Percentiles rank a stretch among this genome's conserved stretches.
phyloP scores from a whole-genome alignment of 2,888 invertebrate species.

The Iphiclides podalirius region DNA sequence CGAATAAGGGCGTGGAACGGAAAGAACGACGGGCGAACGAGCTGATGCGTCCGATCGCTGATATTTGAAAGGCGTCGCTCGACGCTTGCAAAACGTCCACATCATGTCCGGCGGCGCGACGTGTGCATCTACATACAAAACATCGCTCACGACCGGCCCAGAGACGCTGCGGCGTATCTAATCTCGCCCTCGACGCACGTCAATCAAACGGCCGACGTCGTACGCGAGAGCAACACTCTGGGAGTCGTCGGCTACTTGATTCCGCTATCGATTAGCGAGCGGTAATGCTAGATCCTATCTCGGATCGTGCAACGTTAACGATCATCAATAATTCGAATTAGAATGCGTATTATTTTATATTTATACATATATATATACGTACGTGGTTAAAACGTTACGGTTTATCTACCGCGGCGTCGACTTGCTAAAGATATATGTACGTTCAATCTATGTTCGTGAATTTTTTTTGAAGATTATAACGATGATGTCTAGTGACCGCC shows the following conservation, averaged over 20 bases:
- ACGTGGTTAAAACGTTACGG: background rate
- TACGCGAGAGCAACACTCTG: conserved; percentile 46
- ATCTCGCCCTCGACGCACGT: conserved; percentile 56
- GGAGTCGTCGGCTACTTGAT: conserved; percentile 49
- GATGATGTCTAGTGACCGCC: too few relatives aligned
- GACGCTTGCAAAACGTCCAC: conserved; percentile 41
- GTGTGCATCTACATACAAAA: conserved; percentile 72
- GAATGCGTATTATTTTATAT: conserved; percentile 14
- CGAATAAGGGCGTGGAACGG: too few relatives aligned
- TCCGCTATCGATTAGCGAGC: conserved; percentile 39
- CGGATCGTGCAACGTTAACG: conserved; percentile 23
- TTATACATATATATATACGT: conserved; percentile 8
- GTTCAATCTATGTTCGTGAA: too few relatives aligned
- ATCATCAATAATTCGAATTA: conserved; percentile 23
- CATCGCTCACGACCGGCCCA: conserved; percentile 55
- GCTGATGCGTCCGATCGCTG: too few relatives aligned
- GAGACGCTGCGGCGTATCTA: conserved; percentile 71
- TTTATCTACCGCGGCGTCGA: too few relatives aligned
- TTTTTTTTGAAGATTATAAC: too few relatives aligned
- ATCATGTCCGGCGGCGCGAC: conserved; percentile 46
- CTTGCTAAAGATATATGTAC: too few relatives aligned
- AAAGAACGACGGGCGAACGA: too few relatives aligned
- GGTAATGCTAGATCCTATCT: conserved; percentile 25
- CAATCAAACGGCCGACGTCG: conserved; percentile 56
- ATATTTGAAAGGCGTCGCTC: too few relatives aligned